These are phyloP conservation scores for Sterrhoptilus dennistouni DNA, from an alignment of 2,113 vertebrate genomes.

Conservation along the genomic window DNA sequence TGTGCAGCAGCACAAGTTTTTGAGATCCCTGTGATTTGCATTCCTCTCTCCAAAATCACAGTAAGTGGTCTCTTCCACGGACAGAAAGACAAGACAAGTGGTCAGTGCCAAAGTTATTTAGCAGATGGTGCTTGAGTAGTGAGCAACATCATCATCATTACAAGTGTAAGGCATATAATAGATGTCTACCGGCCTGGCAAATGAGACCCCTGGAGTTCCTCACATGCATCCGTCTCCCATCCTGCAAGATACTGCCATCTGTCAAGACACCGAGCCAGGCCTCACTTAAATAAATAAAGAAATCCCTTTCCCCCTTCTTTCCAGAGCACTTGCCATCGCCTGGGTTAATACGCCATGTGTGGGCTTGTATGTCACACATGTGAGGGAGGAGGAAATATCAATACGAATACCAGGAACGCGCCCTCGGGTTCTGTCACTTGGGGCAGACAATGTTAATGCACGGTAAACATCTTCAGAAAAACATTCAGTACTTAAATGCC, in stretches of 20 bases:
- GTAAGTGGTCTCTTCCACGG: neutral
- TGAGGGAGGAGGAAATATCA: neutral
- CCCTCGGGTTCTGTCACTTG: neutral
- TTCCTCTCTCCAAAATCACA: neutral
- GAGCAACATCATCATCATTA: conserved; percentile 38
- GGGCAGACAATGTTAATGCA: neutral
- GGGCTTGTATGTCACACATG: neutral
- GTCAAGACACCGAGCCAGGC: conserved; percentile 23
- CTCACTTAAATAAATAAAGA: neutral
- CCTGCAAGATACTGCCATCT: conserved; percentile 58
- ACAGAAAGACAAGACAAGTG: conserved; percentile 5
- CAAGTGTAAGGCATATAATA: conserved; percentile 31
- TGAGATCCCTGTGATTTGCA: neutral
- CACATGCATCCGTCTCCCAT: neutral
- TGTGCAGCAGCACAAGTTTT: neutral
- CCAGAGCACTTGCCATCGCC: neutral
- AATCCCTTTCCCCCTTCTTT: neutral
- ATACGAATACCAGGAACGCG: neutral
- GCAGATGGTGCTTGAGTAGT: conserved; percentile 61
- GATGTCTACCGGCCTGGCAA: conserved; percentile 30
- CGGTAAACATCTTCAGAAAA: neutral
- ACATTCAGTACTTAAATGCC: neutral
- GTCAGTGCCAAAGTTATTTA: conserved; percentile 60
- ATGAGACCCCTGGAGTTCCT: conserved; percentile 29
- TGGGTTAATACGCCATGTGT: neutral